Evolutionary conservation across 2,797 vertebrate genomes (phyloP), one percentile per base, ranked within the genome.

Genomic region (Arnoldichthys spilopterus): DNA sequence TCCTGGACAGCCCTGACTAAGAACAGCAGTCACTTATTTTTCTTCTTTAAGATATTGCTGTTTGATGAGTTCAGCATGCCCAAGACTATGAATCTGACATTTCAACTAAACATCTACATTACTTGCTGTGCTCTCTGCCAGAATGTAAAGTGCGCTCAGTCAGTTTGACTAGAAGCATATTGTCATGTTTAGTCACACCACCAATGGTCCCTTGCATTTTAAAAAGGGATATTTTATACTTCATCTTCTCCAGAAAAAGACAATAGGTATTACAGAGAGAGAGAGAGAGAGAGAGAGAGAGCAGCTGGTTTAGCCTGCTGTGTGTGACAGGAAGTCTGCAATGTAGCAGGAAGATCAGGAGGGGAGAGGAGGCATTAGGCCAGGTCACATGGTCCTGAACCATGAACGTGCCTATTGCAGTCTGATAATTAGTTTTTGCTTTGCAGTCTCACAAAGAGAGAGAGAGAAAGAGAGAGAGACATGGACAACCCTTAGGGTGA

Each of bases 381-480:
- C 24, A n/a, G 58, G 78, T 85, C 82, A 84, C 78, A 77, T 83
- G 78, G 66, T 34, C 51, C 47, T 51, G 66, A 61, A 77, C 47
- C 88, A 86, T 81, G 86, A 80, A 86, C 22, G 67, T 86, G 84
- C 81, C 85, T 87, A 87, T 82, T 88, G 85, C 77, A 66, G 80
- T 83, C 86, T 84, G 85, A 91, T 91, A 91, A 94, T 92, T 90
- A 91, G 90, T 84, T 86, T 83, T 86, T 87, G 86, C 77, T 81
- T 79, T 81, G 86, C 86, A 85, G 89, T 89, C 79, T 86, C 79
- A 86, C 82, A 84, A 72, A 84, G 83, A 82, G 20, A 72, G 47
- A 69, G 74, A 84, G 54, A 76, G 66, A 66, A 49, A 82, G 11
- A 54, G 28, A 76, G 66, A 64, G 64, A 80, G 68, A 59, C 26